Base-by-base conservation (phyloP, 2,797 vertebrate species). In the Lithobates pipiens region DNA sequence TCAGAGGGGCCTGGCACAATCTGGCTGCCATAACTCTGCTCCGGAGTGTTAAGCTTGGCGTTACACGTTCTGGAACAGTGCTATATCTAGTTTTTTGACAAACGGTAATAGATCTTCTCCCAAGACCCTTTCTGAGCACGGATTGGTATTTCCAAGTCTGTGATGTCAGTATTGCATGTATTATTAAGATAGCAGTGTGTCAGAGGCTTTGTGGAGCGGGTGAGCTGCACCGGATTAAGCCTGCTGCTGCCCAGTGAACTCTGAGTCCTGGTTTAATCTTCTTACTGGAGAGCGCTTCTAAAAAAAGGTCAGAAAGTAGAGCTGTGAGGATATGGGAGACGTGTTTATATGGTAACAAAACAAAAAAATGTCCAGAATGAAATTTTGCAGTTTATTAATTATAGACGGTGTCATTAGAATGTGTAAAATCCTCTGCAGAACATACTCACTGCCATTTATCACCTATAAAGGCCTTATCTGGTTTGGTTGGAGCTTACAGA, bases 231-330 rank as follows among this genome's bases (percentile, higher is more conserved):
- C 29, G 46, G 85, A 86, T 86, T 86, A 86, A 70, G 46, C 25
- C 57, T 83, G 23, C 32, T 75, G 76, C 57, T 75, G 76, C 67
- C 25, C 80, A 80, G 80, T 86, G 54, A 86, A 86, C 85, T 83
- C 85, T 57, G 39, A 86, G 76, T 84, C 80, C 80, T 25, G 72
- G 72, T 82, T 57, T 82, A 88, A 80, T 82, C 77, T 86, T 89
- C 83, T 90, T 90, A 86, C 88, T 86, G 75, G 34, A 85, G 42
- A 88, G 86, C 86, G 84, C 88, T 89, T 84, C 85, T 76, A 85
- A 89, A 27, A 21, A 83, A 88, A 88, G 86, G 71, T 84, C 69
- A 80, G 67, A 70, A 84, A 83, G 63, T 65, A 80, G 34, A 25
- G 39, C 69, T 57, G 65, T 29, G 27, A 34, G 46, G 74, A 80